Evolutionary conservation across 2,888 invertebrate species (phyloP).

Genomic region (Drosophila borealis): DNA sequence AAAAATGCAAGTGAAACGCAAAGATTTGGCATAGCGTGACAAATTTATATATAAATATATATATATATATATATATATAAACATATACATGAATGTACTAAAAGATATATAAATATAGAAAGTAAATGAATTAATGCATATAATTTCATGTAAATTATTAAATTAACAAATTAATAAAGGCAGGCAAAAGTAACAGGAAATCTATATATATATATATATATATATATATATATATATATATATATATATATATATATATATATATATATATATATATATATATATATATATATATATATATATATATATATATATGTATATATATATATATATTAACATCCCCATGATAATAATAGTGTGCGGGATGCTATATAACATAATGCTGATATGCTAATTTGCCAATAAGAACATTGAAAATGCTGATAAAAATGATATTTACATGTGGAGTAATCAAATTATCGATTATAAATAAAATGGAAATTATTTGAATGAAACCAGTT

Average conservation of each 20-base stretch:
- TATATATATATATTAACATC: slow-evolving; percentile 10
- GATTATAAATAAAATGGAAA: slow-evolving; percentile 68
- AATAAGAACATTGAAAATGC: slow-evolving; percentile 45
- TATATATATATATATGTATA: background rate
- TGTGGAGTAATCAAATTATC: slow-evolving; percentile 78
- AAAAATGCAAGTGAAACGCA: slow-evolving; percentile 4
- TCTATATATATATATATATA: slow-evolving; percentile 27
- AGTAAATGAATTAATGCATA: slow-evolving; percentile 58
- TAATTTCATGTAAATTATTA: slow-evolving; percentile 69
- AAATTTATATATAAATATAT: slow-evolving; percentile 30
- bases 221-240: slow-evolving; percentile 9
- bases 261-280: slow-evolving; percentile 2
- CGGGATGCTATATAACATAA: slow-evolving; percentile 22
- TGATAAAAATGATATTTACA: slow-evolving; percentile 75
- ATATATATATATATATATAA: slow-evolving; percentile 27
- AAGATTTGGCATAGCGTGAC: slow-evolving; percentile 27
- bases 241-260: background rate
- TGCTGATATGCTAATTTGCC: slow-evolving; percentile 18
- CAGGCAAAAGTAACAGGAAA: slow-evolving; percentile 14
- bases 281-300: slow-evolving; percentile 27
- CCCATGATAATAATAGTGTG: slow-evolving; percentile 51
- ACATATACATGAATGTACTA: slow-evolving; percentile 31
- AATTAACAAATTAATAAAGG: slow-evolving; percentile 33
- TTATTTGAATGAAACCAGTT: slow-evolving; percentile 58
- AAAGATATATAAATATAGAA: slow-evolving; percentile 52